A percentile compares a stretch with the other conserved stretches of the same genome.
Evolutionary conservation across 2,888 invertebrate genomes (phyloP).

Genomic region (Gasteruption jaculator): DNA sequence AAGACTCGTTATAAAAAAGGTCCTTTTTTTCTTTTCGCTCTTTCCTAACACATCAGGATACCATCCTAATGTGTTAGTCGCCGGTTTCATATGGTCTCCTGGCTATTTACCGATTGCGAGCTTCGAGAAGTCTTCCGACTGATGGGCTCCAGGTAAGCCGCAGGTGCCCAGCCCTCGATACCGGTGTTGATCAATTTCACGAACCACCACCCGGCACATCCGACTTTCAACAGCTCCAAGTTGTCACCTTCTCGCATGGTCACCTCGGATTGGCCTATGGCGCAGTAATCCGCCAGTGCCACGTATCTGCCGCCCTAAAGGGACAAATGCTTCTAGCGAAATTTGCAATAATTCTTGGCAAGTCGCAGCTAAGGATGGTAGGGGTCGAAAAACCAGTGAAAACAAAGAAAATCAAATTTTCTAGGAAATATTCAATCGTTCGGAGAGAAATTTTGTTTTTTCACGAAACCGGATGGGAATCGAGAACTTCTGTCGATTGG

Average conservation of each 20-base stretch:
- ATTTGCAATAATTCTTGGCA: too few species aligned
- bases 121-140: constrained; percentile 74
- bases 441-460: too few species aligned
- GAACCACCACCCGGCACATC: constrained; percentile 97
- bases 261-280: constrained; percentile 86
- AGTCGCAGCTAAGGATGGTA: too few species aligned
- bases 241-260: constrained; percentile 86
- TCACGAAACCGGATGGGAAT: too few species aligned
- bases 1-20: too few species aligned
- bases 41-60: constrained; percentile 40
- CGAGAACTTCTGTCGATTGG: too few species aligned
- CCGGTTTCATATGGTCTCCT: constrained; percentile 50
- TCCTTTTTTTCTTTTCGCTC: too few species aligned
- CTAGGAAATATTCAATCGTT: constrained; percentile 1
- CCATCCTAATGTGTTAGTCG: constrained; percentile 46
- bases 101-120: constrained; percentile 54
- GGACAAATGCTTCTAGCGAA: too few species aligned
- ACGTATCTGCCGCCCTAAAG: constrained; percentile 75
- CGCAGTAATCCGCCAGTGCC: constrained; percentile 89
- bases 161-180: constrained; percentile 91
- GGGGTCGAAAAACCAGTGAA: too few species aligned
- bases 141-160: constrained; percentile 79
- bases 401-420: constrained; percentile 17
- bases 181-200: constrained; percentile 74
- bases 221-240: constrained; percentile 85